A percentile compares a stretch with the other conserved stretches of the same genome.
Conservation (phyloP, 2,888 invertebrate species). For the Timandra comae region DNA sequence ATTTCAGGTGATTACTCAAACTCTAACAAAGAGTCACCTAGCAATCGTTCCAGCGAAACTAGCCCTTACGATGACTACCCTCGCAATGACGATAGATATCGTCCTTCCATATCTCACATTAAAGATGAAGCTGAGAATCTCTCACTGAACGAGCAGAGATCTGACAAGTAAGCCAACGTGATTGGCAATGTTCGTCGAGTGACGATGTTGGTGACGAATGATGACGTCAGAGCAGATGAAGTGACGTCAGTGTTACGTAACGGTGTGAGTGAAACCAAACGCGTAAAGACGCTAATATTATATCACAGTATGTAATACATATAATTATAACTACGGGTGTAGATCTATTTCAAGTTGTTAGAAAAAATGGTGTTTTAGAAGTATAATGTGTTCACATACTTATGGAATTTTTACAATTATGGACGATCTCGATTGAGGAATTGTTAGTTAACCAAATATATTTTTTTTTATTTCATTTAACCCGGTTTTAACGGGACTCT, state of each 20-base stretch:
- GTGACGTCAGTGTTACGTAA: not conserved
- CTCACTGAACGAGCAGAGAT: slow-evolving; percentile 70
- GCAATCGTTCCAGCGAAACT: slow-evolving; percentile 62
- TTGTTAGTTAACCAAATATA: slow-evolving; percentile 66
- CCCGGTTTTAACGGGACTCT: slow-evolving; percentile 69
- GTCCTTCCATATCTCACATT: slow-evolving; percentile 61
- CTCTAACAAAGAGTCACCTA: slow-evolving; percentile 59
- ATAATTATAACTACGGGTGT: slow-evolving; percentile 63
- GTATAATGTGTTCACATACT: slow-evolving; percentile 66
- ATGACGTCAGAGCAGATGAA: not conserved
- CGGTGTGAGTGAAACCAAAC: slow-evolving; percentile 5
- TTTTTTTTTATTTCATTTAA: slow-evolving; percentile 42
- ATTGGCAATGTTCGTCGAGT: not conserved
- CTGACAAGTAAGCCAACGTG: slow-evolving; percentile 56
- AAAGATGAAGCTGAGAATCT: slow-evolving; percentile 73
- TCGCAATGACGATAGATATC: slow-evolving; percentile 58
- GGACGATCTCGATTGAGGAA: slow-evolving; percentile 55
- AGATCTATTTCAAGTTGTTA: slow-evolving; percentile 65
- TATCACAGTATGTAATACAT: slow-evolving; percentile 53
- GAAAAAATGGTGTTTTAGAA: slow-evolving; percentile 47
- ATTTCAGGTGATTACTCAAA: slow-evolving; percentile 52
- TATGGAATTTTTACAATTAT: slow-evolving; percentile 45
- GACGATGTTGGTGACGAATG: not conserved
- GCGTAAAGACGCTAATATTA: slow-evolving; percentile 18
- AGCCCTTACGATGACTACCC: slow-evolving; percentile 69